Base-by-base conservation (phyloP, 2,797 vertebrate species). In the Intellagama lesueurii region DNA sequence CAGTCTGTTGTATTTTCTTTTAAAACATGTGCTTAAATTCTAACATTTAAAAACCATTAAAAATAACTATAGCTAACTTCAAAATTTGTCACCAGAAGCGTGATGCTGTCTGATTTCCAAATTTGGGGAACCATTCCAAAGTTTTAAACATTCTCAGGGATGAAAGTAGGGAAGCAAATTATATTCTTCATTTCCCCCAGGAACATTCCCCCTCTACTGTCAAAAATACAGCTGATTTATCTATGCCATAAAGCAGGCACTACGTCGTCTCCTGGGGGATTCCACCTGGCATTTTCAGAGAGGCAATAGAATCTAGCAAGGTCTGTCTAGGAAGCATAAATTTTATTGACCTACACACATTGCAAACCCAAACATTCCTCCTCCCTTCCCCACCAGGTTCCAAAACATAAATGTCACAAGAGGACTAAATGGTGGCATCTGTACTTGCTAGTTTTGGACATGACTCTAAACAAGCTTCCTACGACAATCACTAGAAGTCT, bases 261-360 rank as follows among this genome's bases (percentile, higher is more conserved):
- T 92, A 88, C 91, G 87, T 88, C 69, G 91, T 94, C 90, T 94
- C 95, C 92, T 90, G 85, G 52, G 92, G 92, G 95, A 93, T 92
- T 91, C 90, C 91, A 93, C 87, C 69, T 91, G 91, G 88, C 81
- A 94, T 96, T 95, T 93, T 87, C 87, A 52, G 49, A 69, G 82
- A 95, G 92, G 93, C 95, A 95, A 95, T 93, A 94, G 93, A 90
- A 91, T 91, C 91, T 91, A 93, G 92, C 88, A 66, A 85, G 88
- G 93, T 92, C 94, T 90, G 93, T 95, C 95, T 92, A 94, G 92
- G 94, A 95, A 95, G 92, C 93, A 92, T 94, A 91, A 93, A 95
- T 95, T 93, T 88, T 90, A 92, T 87, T 90, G 91, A 89, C 87
- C 87, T 92, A 85, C 89, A 93, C 81, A 75, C 88, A 95, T 92